A percentile compares a stretch with the other conserved stretches of the same genome.
These are phyloP conservation scores for Cynopterus brachyotis DNA, from an alignment of 2,113 vertebrate species.

Conservation along the genomic window DNA sequence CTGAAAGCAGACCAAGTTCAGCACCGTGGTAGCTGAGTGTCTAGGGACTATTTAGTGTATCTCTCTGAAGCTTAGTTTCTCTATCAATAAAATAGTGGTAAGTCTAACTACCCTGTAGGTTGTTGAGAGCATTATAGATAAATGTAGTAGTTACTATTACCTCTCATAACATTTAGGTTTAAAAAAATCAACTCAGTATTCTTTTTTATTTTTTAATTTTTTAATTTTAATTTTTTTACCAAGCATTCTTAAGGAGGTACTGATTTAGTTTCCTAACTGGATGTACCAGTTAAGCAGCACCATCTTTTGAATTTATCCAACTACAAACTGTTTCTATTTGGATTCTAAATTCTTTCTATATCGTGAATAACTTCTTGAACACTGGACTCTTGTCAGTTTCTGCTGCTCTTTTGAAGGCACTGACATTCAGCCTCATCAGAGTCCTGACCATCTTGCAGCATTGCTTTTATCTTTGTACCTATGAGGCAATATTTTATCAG, in stretches of 20 bases:
- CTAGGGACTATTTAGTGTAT: background rate
- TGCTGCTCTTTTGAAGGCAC: background rate
- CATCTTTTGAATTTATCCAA: background rate
- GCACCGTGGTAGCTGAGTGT: background rate
- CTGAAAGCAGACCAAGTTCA: background rate
- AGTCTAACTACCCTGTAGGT: background rate
- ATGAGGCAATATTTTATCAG: background rate
- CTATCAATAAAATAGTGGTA: background rate
- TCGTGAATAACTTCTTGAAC: background rate
- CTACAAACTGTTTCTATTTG: background rate
- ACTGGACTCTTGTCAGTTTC: background rate
- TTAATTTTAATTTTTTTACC: background rate
- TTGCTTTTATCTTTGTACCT: background rate
- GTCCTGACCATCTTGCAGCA: background rate
- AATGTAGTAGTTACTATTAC: slow-evolving; percentile 1
- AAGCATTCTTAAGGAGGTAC: background rate
- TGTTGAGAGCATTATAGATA: background rate
- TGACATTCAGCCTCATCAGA: background rate
- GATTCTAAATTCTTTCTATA: background rate
- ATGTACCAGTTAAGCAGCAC: background rate
- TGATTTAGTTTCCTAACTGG: background rate
- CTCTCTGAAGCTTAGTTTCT: background rate
- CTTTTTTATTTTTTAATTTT: too few relatives aligned
- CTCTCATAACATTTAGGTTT: background rate
- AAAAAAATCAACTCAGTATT: background rate